Evolutionary conservation across 2,113 vertebrate species (phyloP).

Genomic region (Sinocyclocheilus anophthalmus): DNA sequence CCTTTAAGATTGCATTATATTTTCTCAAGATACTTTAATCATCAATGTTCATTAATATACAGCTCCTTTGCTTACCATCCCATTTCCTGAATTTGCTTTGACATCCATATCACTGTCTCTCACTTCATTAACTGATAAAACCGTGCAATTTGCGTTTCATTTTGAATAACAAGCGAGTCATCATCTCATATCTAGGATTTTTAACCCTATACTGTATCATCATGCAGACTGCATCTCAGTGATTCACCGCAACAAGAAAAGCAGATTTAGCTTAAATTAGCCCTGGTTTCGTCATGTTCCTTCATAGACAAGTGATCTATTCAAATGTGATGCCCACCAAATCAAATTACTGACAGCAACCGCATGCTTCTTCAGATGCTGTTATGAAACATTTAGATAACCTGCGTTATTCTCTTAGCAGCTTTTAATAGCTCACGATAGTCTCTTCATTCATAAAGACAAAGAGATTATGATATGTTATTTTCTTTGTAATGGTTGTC

Average conservation of each 20-base stretch:
- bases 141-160: background rate
- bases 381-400: slow-evolving; percentile 58
- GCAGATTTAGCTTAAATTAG: slow-evolving; percentile 43
- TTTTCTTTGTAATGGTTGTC: background rate
- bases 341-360: slow-evolving; percentile 50
- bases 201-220: background rate
- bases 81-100: slow-evolving; percentile 8
- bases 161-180: background rate
- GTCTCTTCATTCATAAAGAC: background rate
- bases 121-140: slow-evolving; percentile 27
- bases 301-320: slow-evolving; percentile 9
- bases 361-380: slow-evolving; percentile 40
- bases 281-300: slow-evolving; percentile 48
- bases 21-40: background rate
- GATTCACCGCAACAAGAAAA: slow-evolving; percentile 36
- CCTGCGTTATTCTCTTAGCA: slow-evolving; percentile 6
- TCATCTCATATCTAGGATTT: slow-evolving; percentile 1
- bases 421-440: slow-evolving; percentile 5
- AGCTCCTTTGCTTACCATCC: background rate
- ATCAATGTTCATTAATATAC: background rate
- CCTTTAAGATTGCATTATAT: background rate
- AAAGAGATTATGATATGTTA: background rate
- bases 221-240: slow-evolving; percentile 17
- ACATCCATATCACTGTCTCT: background rate
- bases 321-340: slow-evolving; percentile 17